phyloP scores from a whole-genome alignment of 1,140 invertebrate species.

The Pachypeltis micranthus region DNA sequence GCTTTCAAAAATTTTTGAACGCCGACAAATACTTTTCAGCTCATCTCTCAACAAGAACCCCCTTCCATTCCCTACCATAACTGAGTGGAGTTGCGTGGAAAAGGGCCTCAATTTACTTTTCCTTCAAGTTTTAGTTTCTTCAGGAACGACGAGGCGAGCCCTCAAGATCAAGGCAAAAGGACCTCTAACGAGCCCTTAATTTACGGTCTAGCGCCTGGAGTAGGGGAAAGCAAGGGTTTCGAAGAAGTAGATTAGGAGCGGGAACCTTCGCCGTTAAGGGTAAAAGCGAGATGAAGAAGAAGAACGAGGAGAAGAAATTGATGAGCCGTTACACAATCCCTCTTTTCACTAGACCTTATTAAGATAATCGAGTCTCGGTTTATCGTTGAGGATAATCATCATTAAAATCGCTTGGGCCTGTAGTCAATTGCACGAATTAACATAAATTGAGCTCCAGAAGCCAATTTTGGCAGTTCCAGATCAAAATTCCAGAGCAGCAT shows the following conservation, averaged over 20 bases:
- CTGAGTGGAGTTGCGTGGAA: no score
- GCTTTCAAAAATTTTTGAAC: no score
- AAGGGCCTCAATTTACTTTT: no score
- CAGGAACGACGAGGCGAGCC: not conserved
- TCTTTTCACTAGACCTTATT: not conserved
- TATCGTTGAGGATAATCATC: not conserved
- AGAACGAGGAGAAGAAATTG: not conserved
- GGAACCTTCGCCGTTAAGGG: not conserved
- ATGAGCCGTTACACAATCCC: slow-evolving; percentile 1
- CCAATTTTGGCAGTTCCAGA: not conserved
- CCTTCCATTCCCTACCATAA: no score
- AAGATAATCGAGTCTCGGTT: not conserved
- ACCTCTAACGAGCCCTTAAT: slow-evolving; percentile 9
- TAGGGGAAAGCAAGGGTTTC: no score
- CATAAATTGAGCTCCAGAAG: not conserved
- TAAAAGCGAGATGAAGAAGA: not conserved
- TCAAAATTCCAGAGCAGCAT: not conserved
- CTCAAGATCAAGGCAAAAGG: slow-evolving; percentile 3
- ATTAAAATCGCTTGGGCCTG: not conserved
- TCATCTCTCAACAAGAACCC: no score
- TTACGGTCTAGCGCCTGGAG: not conserved
- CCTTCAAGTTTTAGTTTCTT: no score
- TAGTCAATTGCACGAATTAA: no score
- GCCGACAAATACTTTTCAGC: no score
- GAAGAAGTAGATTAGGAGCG: not conserved